Evolutionary conservation across 2,113 vertebrate genomes (phyloP), one percentile per base, ranked within the genome.

Genomic region (Cromileptes altivelis): DNA sequence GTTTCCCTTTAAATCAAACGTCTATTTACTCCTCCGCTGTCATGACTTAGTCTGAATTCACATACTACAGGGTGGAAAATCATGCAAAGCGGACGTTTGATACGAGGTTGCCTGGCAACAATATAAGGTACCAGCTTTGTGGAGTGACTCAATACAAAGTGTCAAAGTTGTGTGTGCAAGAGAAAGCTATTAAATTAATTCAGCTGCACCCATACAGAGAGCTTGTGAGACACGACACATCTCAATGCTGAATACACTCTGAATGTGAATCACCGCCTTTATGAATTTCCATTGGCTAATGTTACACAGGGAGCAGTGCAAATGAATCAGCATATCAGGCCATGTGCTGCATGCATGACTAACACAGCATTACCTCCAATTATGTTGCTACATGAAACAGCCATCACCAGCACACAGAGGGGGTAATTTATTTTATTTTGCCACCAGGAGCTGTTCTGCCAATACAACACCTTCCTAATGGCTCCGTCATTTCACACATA

Each of bases 31-130:
- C 71, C 53, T 70, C 69, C 21, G 78, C 71, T 82, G 82, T 71
- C 52, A 63, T 27, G 58, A 84, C 82, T 87, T 50, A 15, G 82
- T 89, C 93, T 91, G 90, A 81, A 80, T 82, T 77, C 80, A 78
- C 73, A 47, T 45, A 82, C 79, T 81, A 84, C 63, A 9, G 78
- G 68, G 67, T 74, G 80, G 45, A 69, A 80, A 78, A 86, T 85
- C 79, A 82, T 84, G 83, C 87, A 81, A 81, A 90, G 82, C 72
- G 61, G 80, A 82, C 84, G 71, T 92, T 93, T 91, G 82, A 94
- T 89, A 84, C 45, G 47, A 75, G 80, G 95, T 95, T 95, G 92
- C 95, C 87, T 89, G 87, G 94, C 94, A 96, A 95, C 94, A 64
- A 70, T 55, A 75, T 86, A 88, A 88, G 83, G 78, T 91, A 89